Base-by-base conservation (phyloP, 2,888 invertebrate species). In the Nephrocerus scutellatus region DNA sequence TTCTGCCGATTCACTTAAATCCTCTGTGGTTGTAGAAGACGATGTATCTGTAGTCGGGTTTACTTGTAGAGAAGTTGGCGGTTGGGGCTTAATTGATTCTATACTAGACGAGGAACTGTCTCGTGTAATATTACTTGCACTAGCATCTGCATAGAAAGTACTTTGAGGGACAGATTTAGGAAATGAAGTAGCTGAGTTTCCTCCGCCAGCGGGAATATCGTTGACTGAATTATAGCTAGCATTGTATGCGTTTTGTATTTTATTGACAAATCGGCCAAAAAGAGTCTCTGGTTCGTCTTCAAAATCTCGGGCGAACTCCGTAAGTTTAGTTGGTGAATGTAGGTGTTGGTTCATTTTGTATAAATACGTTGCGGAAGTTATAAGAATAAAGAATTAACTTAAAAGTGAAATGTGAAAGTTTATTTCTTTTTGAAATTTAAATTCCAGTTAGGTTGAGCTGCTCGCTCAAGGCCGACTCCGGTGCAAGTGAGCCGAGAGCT, bases 241-340 rank as follows among this genome's bases (percentile, higher is more conserved):
- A 46, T 68, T 69, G 41, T 68, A 69, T 1, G 57, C 69, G 54
- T 62, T 63, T 55, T 67, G 66, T 29, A 69, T 57, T 60, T 66
- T 69, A 49, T 63, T 68, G 10, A 69, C 68, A 16, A 69, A 64
- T 36, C 69, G 67, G 6, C 61, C 57, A 22, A 69, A 59, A 14
- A 69, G 50, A 4, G 66, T 59, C 35, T 68, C 69, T 2, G 66
- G 64, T 26, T 67, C 66, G 31, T 66, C 67, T 42, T 68, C 69
- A 44, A 68, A 69, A 42, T 62, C 56, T 13, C 69, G 82, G 35
- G 83, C 82, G 59, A 87, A 87, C 63, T 85, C 83, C 8, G 86
- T 86, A 44, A 86, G 68, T 60, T 80, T 78, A 10, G 77, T 75
- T 30, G 77, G 75, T 3, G 79, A 77, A 53, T 79, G 74, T 50